Base-by-base conservation (phyloP, 2,888 invertebrate genomes). In the Empis livida region DNA sequence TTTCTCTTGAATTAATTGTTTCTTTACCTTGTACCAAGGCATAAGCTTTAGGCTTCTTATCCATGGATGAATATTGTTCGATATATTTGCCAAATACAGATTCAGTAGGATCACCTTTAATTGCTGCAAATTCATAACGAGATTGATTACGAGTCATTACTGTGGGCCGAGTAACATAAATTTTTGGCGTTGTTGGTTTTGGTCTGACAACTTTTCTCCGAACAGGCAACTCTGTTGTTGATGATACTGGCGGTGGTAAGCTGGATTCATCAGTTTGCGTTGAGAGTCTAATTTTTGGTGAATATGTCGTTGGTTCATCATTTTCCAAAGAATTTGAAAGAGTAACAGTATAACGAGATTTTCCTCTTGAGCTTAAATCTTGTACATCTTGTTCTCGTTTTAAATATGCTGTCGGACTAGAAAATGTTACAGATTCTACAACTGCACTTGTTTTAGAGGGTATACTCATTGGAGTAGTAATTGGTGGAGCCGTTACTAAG, bases 281-380 rank as follows among this genome's bases (percentile, higher is more conserved):
- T 2, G 55, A 49, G 32, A 59, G 54, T 16, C 63, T 61, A 1
- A 59, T 51, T 44, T 61, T 66, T 0, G 70, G 68, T 1, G 67
- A 59, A 54, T 67, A 69, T 0, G 68, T 69, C 2, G 68, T 67
- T 27, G 54, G 53, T 46, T 67, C 66, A 39, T 63, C 64, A 11
- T 32, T 52, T 1, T 63, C 63, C n/a, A 61, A 44, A 13, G 56
- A 51, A 43, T 60, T 63, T 38, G 54, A 55, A 1, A 54, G 51
- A 3, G 61, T 62, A 9, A 58, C 60, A 1, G 68, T 67, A 43
- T 64, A 69, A 0, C 69, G 61, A 1, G 67, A 68, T 3, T 68
- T 61, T 2, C 70, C 66, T 20, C 67, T 56, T 3, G 59, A 53
- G 20, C 59, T 59, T 14, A 54, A 54, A 15, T 60, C 60, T 1